Evolutionary conservation across 2,797 vertebrate species (phyloP).

Genomic region (Pristis pectinata): DNA sequence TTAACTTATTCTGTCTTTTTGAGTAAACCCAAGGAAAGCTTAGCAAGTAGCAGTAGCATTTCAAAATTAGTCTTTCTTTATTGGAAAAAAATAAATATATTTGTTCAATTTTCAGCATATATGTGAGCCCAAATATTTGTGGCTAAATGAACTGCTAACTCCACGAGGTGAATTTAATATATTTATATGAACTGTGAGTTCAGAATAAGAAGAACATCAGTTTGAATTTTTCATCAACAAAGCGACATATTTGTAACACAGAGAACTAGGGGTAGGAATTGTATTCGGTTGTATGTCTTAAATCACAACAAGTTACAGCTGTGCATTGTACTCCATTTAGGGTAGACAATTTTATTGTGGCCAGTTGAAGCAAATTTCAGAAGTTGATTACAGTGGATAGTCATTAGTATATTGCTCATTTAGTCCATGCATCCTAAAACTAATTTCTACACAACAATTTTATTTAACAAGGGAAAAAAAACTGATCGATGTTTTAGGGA

Average conservation of each 20-base stretch:
- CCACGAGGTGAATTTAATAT: background rate
- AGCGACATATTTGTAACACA: background rate
- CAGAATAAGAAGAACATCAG: background rate
- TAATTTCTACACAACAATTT: too few species aligned
- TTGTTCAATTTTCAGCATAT: background rate
- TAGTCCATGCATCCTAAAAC: too few species aligned
- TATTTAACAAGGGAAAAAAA: background rate
- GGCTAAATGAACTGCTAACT: background rate
- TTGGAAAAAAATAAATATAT: background rate
- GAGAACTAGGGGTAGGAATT: background rate
- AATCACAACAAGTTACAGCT: too few species aligned
- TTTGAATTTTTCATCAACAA: background rate
- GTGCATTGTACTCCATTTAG: too few species aligned
- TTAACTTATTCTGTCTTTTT: background rate
- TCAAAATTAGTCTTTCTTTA: background rate
- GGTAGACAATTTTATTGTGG: too few species aligned
- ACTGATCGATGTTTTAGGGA: background rate
- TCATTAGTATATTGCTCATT: too few species aligned
- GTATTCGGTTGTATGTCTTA: too few species aligned
- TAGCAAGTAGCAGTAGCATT: background rate
- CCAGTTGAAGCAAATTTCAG: too few species aligned
- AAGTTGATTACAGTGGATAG: too few species aligned
- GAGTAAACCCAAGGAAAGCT: background rate
- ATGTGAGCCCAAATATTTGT: background rate
- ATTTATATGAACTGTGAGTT: background rate